These are phyloP conservation scores for Mellivora capensis DNA, from an alignment of 2,113 vertebrate species.

Conservation along the genomic window DNA sequence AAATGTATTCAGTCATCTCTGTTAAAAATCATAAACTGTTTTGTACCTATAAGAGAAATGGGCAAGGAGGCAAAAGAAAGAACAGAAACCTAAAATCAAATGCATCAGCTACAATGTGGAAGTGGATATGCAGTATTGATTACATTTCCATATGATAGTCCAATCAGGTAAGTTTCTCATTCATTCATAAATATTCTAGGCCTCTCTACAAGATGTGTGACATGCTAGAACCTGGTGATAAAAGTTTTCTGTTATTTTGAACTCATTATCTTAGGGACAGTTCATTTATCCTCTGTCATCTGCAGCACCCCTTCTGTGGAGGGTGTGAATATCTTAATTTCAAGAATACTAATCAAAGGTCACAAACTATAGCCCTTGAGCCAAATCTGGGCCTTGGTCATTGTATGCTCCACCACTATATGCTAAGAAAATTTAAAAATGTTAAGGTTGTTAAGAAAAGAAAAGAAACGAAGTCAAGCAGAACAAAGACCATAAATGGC, in stretches of 20 bases:
- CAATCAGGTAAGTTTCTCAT: slow-evolving; percentile 52
- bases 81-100: slow-evolving; percentile 40
- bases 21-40: slow-evolving; percentile 3
- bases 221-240: neutral
- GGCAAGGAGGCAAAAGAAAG: neutral
- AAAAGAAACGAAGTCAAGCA: neutral
- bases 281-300: neutral
- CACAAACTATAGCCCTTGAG: neutral
- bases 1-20: neutral
- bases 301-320: neutral
- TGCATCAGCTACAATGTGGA: neutral
- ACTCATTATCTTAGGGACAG: neutral
- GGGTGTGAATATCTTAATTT: neutral
- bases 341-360: neutral
- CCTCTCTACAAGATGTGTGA: neutral
- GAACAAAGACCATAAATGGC: neutral
- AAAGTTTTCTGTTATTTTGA: slow-evolving; percentile 21
- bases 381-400: neutral
- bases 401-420: rapidly evolving
- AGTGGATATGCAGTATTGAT: slow-evolving; percentile 39
- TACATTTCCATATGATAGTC: slow-evolving; percentile 62
- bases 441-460: neutral
- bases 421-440: neutral
- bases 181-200: slow-evolving; percentile 24
- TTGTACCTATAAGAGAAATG: neutral